These are phyloP conservation scores for Dascyllus trimaculatus DNA, from an alignment of 2,113 vertebrate genomes.

Conservation along the genomic window DNA sequence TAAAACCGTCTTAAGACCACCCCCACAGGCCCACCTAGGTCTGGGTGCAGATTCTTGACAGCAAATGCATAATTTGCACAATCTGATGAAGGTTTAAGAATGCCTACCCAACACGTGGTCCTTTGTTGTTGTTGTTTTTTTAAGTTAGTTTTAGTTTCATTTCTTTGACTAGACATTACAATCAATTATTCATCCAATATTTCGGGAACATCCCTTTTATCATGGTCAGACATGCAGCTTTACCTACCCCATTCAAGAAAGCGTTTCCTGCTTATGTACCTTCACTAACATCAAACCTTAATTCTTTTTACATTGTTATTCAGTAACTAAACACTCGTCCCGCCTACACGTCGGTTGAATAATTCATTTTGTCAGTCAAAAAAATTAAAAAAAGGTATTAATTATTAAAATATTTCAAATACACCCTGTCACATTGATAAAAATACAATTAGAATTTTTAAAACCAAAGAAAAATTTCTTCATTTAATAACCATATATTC, in stretches of 20 bases:
- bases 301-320: slow-evolving; percentile 17
- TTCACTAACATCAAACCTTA: not conserved
- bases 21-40: slow-evolving; percentile 59
- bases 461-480: too few species aligned
- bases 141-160: not conserved
- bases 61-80: slow-evolving; percentile 38
- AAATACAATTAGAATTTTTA: too few species aligned
- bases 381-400: slow-evolving; percentile 23
- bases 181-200: slow-evolving; percentile 3
- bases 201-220: too few species aligned
- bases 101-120: slow-evolving; percentile 3
- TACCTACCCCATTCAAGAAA: not conserved
- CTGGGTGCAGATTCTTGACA: slow-evolving; percentile 35
- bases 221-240: too few species aligned
- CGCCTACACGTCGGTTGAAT: slow-evolving; percentile 22
- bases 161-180: not conserved
- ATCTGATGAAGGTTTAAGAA: not conserved
- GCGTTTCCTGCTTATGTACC: slow-evolving; percentile 7
- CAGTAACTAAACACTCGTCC: slow-evolving; percentile 3
- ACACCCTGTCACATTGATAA: slow-evolving; percentile 10
- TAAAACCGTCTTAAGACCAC: slow-evolving; percentile 70
- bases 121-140: slow-evolving; percentile 17
- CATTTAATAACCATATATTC: not conserved
- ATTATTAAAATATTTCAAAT: slow-evolving; percentile 29
- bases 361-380: slow-evolving; percentile 42